phyloP scores from a whole-genome alignment of 2,888 invertebrate genomes.

The Xestia c-nigrum region DNA sequence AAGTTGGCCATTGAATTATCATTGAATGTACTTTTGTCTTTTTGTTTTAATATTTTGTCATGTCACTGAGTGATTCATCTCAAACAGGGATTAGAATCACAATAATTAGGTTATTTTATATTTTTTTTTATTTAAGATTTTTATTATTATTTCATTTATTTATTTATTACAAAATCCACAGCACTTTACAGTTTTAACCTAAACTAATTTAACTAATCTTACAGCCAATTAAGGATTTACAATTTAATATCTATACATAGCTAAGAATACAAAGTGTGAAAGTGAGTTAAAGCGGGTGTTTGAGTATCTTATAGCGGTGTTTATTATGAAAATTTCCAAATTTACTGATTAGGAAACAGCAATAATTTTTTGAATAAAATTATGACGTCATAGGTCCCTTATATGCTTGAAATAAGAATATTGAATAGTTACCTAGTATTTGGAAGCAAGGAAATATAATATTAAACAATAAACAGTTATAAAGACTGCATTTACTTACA shows the following conservation, averaged over 20 bases:
- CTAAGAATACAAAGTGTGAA: too few relatives aligned
- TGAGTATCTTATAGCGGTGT: too few relatives aligned
- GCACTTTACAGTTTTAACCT: too few relatives aligned
- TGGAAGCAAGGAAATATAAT: not conserved
- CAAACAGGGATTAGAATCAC: not conserved
- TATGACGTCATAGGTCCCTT: not conserved
- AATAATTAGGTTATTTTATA: too few relatives aligned
- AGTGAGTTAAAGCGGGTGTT: too few relatives aligned
- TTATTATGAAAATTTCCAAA: not conserved
- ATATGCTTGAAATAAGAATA: not conserved
- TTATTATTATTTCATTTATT: too few relatives aligned
- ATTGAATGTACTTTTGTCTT: not conserved
- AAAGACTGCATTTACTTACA: slow-evolving; percentile 24
- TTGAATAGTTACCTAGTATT: not conserved
- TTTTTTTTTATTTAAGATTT: too few relatives aligned
- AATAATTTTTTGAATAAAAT: not conserved
- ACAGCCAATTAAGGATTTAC: too few relatives aligned
- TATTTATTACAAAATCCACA: too few relatives aligned
- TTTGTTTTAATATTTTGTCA: not conserved
- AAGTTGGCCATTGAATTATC: slow-evolving; percentile 11
- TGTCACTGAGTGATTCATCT: not conserved
- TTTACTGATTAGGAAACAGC: not conserved
- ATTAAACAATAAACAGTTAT: not conserved
- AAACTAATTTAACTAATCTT: too few relatives aligned
- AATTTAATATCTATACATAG: too few relatives aligned